These are phyloP conservation scores for Lithophane ornitopus DNA, from an alignment of 2,888 invertebrate genomes.

Conservation along the genomic window DNA sequence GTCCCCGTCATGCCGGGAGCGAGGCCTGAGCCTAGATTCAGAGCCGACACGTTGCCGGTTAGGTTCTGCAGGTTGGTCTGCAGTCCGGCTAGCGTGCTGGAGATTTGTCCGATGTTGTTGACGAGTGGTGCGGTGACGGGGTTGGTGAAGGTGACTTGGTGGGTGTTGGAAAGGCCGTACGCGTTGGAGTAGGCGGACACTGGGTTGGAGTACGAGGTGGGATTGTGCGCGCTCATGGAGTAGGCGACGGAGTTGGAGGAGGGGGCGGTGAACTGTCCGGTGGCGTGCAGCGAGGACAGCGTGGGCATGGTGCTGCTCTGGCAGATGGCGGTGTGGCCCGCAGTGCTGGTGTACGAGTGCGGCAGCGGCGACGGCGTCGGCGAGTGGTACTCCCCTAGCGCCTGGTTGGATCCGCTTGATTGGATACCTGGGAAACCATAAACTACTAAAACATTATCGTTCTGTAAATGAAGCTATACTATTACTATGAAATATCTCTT, in stretches of 20 bases:
- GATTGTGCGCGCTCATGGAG: conserved; percentile 89
- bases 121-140: conserved; percentile 88
- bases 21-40: conserved; percentile 85
- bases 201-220: conserved; percentile 89
- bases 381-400: conserved; percentile 92
- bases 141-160: conserved; percentile 89
- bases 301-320: conserved; percentile 93
- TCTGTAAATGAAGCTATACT: conserved; percentile 2
- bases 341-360: conserved; percentile 88
- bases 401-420: conserved; percentile 93
- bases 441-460: conserved; percentile 42
- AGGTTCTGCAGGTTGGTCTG: conserved; percentile 88
- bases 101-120: conserved; percentile 88
- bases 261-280: conserved; percentile 86
- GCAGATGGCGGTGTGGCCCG: conserved; percentile 87
- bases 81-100: conserved; percentile 87
- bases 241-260: conserved; percentile 88
- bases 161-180: conserved; percentile 86
- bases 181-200: conserved; percentile 87
- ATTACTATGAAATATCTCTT: neutral
- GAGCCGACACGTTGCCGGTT: conserved; percentile 84
- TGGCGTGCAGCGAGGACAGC: conserved; percentile 88
- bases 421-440: conserved; percentile 87
- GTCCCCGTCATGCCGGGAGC: conserved; percentile 87
- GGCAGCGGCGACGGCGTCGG: conserved; percentile 91